Conservation (phyloP, 1,140 invertebrate genomes). For the Thereuonema tuberculata region DNA sequence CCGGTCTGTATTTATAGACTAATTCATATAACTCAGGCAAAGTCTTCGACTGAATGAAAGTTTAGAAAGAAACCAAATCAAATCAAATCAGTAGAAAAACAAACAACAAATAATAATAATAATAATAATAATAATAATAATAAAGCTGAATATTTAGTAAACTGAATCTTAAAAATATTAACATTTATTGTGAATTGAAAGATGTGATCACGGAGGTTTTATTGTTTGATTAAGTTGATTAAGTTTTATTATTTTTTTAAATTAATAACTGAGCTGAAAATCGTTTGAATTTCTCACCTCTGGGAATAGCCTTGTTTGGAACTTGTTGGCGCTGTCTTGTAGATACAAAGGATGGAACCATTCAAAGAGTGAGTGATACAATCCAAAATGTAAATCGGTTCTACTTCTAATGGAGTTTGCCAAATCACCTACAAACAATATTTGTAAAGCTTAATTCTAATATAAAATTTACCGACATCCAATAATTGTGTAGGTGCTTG, state of each 20-base stretch:
- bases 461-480: neutral
- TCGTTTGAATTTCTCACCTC: slow-evolving; percentile 1
- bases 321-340: slow-evolving; percentile 52
- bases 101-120: too few relatives aligned
- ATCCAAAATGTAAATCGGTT: slow-evolving; percentile 57
- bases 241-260: too few relatives aligned
- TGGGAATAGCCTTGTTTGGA: slow-evolving; percentile 33
- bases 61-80: neutral
- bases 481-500: neutral
- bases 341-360: slow-evolving; percentile 82
- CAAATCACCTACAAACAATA: slow-evolving; percentile 50
- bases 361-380: slow-evolving; percentile 81
- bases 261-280: too few relatives aligned
- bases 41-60: slow-evolving; percentile 28
- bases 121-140: too few relatives aligned
- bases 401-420: slow-evolving; percentile 47
- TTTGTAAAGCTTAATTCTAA: neutral
- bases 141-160: too few relatives aligned
- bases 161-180: too few relatives aligned
- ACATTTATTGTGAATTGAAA: too few relatives aligned
- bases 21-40: slow-evolving; percentile 41
- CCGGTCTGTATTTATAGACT: slow-evolving; percentile 62
- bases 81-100: too few relatives aligned
- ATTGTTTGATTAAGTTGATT: too few relatives aligned
- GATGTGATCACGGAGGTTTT: too few relatives aligned